Evolutionary conservation across 2,888 invertebrate genomes (phyloP).

Genomic region (Hypselothyrea guttata): DNA sequence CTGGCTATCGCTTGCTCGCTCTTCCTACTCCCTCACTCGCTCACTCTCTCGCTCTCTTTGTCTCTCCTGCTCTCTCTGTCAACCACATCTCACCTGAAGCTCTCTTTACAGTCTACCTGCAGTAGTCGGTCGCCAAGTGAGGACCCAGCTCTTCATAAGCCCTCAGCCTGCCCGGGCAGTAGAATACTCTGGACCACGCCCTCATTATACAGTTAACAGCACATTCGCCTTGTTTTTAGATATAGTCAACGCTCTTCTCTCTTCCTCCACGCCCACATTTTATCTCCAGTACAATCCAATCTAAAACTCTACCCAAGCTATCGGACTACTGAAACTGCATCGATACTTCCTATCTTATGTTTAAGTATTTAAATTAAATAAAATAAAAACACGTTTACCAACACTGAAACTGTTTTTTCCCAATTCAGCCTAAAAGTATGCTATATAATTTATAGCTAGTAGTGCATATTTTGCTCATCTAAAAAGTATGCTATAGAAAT

Average conservation of each 20-base stretch:
- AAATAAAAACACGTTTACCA: slow-evolving; percentile 50
- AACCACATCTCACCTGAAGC: slow-evolving; percentile 62
- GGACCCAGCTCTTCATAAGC: slow-evolving; percentile 52
- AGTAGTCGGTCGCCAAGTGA: slow-evolving; percentile 61
- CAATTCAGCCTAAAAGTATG: slow-evolving; percentile 42
- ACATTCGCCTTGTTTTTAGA: slow-evolving; percentile 38
- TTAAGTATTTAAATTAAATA: slow-evolving; percentile 74
- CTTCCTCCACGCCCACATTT: slow-evolving; percentile 10
- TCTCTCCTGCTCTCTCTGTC: neutral
- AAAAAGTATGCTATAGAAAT: slow-evolving; percentile 1
- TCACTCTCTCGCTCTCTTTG: neutral
- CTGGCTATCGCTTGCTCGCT: slow-evolving; percentile 15
- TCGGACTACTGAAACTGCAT: slow-evolving; percentile 35
- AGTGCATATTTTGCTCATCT: neutral
- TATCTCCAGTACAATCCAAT: slow-evolving; percentile 27
- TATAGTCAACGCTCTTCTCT: slow-evolving; percentile 29
- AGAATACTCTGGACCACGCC: slow-evolving; percentile 43
- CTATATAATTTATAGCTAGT: neutral
- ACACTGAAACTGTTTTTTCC: neutral
- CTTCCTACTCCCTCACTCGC: neutral
- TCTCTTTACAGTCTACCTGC: slow-evolving; percentile 74
- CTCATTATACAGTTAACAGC: slow-evolving; percentile 40
- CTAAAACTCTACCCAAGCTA: slow-evolving; percentile 15
- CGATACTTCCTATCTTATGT: slow-evolving; percentile 43
- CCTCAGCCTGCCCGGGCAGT: slow-evolving; percentile 52